Base-by-base conservation (phyloP, 2,888 invertebrate species). In the Lycaena phlaeas region DNA sequence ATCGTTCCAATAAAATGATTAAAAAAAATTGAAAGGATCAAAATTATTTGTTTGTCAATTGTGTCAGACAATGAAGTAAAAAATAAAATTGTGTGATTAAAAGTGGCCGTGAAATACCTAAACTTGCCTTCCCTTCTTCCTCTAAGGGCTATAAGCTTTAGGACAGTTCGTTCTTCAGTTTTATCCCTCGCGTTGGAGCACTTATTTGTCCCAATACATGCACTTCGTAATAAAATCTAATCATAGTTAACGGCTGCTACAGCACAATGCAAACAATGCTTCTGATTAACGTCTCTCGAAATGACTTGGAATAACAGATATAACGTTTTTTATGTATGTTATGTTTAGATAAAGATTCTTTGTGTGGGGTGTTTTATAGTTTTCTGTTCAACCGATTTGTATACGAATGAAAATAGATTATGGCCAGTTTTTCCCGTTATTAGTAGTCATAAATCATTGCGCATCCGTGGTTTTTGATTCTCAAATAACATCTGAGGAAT, bases 311-410 rank as follows among this genome's bases (percentile, higher is more conserved):
- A 76, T 75, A 82, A 81, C 84, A 82, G 74, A 69, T 74, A 77
- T 78, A 81, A 78, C 72, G 61, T 61, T 67, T 76, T 75, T 79
- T 72, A 79, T 64, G 79, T 75, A 68, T 75, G 73, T 78, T 81
- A 71, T 79, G 79, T 81, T 81, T 81, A 81, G 76, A 71, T 77
- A 78, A 81, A 77, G 79, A 79, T 81, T 79, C 81, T 81, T 81
- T 81, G 81, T 81, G 81, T 79, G 76, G 67, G 75, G 76, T 69
- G 77, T 82, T 84, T 84, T 79, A 84, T 70, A 71, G 82, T 78
- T 84, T 82, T 81, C 78, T 78, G 82, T 81, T 84, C 77, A 70
- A 77, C 77, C 81, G 78, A 81, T 81, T 74, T 79, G 81, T 84
- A 64, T 78, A 84, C 79, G 68, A 74, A 73, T 82, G 78, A 61